Evolutionary conservation across 2,797 vertebrate species (phyloP).

Genomic region (Valencia hispanica): DNA sequence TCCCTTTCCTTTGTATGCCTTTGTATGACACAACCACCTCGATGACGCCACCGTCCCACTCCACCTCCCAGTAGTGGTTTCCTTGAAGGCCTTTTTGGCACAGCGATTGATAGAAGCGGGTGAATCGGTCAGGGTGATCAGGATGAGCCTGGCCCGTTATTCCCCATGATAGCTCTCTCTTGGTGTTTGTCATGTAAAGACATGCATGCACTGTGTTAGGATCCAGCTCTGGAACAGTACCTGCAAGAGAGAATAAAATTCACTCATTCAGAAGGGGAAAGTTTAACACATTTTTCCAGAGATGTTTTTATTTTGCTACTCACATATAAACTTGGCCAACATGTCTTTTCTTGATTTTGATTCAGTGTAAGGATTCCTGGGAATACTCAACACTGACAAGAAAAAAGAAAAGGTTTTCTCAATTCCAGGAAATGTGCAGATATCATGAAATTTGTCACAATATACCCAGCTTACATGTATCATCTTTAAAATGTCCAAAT

Average conservation of each 20-base stretch:
- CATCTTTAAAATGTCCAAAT: background rate
- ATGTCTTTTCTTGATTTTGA: background rate
- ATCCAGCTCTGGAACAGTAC: conserved; percentile 35
- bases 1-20: conserved; percentile 54
- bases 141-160: conserved; percentile 33
- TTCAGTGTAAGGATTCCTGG: accelerated
- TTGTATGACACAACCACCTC: conserved; percentile 60
- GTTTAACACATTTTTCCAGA: background rate
- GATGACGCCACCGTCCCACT: conserved; percentile 59
- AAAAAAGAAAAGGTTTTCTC: background rate
- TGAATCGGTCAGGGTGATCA: conserved; percentile 59
- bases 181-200: conserved; percentile 52
- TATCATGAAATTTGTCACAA: background rate
- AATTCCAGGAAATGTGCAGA: background rate
- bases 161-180: conserved; percentile 47
- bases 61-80: conserved; percentile 66
- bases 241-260: conserved; percentile 34
- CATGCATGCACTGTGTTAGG: conserved; percentile 49
- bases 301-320: background rate
- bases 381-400: background rate
- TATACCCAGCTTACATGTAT: conserved; percentile 26
- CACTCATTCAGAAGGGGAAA: background rate
- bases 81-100: conserved; percentile 20
- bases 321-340: background rate
- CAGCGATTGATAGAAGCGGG: conserved; percentile 50